These are phyloP conservation scores for Sebastes paucispinis DNA, from an alignment of 2,797 vertebrate species.

Conservation along the genomic window DNA sequence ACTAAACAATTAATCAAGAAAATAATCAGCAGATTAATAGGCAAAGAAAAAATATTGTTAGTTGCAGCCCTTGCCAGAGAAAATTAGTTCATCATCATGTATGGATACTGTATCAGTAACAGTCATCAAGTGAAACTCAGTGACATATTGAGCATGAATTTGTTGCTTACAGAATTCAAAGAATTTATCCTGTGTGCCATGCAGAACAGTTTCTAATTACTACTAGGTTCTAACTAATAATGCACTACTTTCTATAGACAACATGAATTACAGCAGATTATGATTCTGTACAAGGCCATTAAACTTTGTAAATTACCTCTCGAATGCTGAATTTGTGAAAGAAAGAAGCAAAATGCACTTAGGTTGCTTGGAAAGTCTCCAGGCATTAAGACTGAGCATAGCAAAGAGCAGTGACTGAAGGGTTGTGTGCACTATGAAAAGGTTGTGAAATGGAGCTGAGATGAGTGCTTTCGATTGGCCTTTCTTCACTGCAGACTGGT, in stretches of 20 bases:
- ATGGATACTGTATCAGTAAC: background rate
- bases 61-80: background rate
- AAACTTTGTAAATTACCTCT: background rate
- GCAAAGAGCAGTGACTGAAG: background rate
- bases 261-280: background rate
- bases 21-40: background rate
- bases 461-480: slow-evolving; percentile 40
- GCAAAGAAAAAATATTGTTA: background rate
- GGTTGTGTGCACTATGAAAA: background rate
- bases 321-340: background rate
- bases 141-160: background rate
- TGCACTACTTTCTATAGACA: background rate
- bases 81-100: background rate
- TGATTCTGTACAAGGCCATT: background rate
- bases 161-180: background rate
- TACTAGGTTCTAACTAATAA: background rate
- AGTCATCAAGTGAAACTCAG: background rate
- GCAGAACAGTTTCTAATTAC: background rate
- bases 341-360: background rate
- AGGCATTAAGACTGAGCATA: background rate
- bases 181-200: background rate
- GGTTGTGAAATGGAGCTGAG: background rate
- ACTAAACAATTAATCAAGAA: background rate
- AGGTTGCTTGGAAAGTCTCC: background rate
- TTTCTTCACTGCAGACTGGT: slow-evolving; percentile 15